phyloP scores from a whole-genome alignment of 2,797 vertebrate species.

The Leptatherina wallacei region DNA sequence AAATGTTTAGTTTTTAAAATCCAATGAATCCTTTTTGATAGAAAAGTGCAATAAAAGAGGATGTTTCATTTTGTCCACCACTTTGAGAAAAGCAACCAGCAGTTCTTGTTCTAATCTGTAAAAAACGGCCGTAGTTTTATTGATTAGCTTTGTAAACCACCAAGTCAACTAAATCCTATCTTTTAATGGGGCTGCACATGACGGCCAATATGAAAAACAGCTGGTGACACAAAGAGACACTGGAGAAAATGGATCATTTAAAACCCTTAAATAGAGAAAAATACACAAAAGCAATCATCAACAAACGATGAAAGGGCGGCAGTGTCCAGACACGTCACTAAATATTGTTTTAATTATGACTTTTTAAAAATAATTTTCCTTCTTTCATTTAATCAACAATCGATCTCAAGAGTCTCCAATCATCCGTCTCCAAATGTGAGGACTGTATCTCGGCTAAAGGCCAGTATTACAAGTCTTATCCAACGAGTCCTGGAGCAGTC shows the following conservation, averaged over 20 bases:
- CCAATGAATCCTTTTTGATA: neutral
- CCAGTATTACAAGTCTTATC: neutral
- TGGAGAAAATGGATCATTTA: neutral
- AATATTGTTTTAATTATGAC: neutral
- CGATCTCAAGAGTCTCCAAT: neutral
- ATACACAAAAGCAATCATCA: neutral
- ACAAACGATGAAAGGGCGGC: neutral
- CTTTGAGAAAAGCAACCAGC: neutral
- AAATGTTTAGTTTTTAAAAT: neutral
- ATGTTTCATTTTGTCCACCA: neutral
- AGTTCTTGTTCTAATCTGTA: neutral
- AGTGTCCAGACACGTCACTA: neutral
- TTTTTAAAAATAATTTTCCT: neutral
- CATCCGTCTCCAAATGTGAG: neutral
- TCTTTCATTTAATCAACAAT: neutral
- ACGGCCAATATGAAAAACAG: constrained; percentile 16
- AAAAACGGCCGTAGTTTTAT: neutral
- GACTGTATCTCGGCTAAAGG: neutral
- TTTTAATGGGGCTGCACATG: neutral
- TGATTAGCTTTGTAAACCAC: neutral
- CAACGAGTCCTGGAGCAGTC: neutral
- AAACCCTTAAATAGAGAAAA: neutral
- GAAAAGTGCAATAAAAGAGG: neutral
- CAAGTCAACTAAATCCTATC: neutral
- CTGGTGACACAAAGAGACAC: neutral